Base-by-base conservation (phyloP, 2,797 vertebrate genomes). In the Anabacerthia variegaticeps region DNA sequence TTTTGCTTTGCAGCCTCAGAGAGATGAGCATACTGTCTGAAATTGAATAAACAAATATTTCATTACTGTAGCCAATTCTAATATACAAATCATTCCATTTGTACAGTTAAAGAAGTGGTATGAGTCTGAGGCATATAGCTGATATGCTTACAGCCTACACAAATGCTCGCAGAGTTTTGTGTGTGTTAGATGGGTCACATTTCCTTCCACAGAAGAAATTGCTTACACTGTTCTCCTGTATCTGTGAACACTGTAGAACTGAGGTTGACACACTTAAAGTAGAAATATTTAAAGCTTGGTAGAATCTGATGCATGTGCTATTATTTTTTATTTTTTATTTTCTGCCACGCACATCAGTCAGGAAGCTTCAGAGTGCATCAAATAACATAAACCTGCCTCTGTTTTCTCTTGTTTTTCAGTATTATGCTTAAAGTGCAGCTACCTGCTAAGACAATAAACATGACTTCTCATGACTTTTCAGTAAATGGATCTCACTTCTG, bases 361-460 rank as follows among this genome's bases (percentile, higher is more conserved):
- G 36, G 49, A 95, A 71, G 39, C 37, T 58, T 41, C 5, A 75
- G 34, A 7, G 1, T 89, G 87, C 59, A 86, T 87, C 71, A 80
- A 77, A 41, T 89, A 94, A 89, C 77, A 88, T 66, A 83, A 95
- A 66, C 63, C 2, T 16, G 62, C 11, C 93, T 94, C 91, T 85
- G 88, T 88, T 88, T 97, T 89, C 63, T 90, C 69, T 88, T 92
- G 56, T 34, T 65, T 95, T 96, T 96, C 69, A 87, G 74, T 72
- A 94, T 92, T 96, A 93, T 7, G 2, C 74, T 94, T 95, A 58
- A 91, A 95, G 78, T 91, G 62, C 49, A 92, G 76, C 55, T 96
- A 98, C 96, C 95, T 97, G 92, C 95, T 97, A 95, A 97, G 96
- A 97, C 82, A 97, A 94, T 96, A 97, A 97, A 97, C 79, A 93